These are phyloP conservation scores for Tetramorium parvispinum DNA, from an alignment of 1,140 invertebrate genomes.

Conservation along the genomic window DNA sequence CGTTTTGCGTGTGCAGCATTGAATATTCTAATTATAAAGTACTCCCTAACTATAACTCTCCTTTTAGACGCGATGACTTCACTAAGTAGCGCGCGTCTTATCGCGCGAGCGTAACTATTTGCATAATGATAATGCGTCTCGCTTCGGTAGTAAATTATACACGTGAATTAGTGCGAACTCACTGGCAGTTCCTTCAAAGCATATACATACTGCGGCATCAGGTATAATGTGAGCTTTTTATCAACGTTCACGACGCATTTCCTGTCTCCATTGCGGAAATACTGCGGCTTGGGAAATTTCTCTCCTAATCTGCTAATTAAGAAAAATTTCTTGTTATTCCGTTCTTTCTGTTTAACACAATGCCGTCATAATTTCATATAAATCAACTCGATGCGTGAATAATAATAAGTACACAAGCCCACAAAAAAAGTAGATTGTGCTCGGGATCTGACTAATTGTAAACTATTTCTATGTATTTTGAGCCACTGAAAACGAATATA, in stretches of 20 bases:
- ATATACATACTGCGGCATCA: background rate
- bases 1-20: background rate
- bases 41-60: background rate
- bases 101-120: slow-evolving; percentile 49
- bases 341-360: background rate
- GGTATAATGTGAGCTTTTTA: slow-evolving; percentile 6
- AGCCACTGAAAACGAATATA: no score
- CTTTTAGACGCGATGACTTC: background rate
- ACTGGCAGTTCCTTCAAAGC: background rate
- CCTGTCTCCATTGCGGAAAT: background rate
- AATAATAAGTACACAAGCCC: no score
- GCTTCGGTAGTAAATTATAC: slow-evolving; percentile 36
- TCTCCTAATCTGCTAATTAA: background rate
- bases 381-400: background rate
- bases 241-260: background rate
- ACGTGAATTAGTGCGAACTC: slow-evolving; percentile 28
- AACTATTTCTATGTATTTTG: no score
- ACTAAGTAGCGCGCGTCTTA: slow-evolving; percentile 21
- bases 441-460: no score
- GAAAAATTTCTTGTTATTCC: background rate
- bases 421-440: no score
- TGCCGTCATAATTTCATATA: background rate
- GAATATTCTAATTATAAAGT: slow-evolving; percentile 39
- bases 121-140: slow-evolving; percentile 43
- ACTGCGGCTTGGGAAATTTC: slow-evolving; percentile 3